Evolutionary conservation across 2,113 vertebrate species (phyloP), one percentile per base, ranked within the genome.

Genomic region (Aviceda subcristata): DNA sequence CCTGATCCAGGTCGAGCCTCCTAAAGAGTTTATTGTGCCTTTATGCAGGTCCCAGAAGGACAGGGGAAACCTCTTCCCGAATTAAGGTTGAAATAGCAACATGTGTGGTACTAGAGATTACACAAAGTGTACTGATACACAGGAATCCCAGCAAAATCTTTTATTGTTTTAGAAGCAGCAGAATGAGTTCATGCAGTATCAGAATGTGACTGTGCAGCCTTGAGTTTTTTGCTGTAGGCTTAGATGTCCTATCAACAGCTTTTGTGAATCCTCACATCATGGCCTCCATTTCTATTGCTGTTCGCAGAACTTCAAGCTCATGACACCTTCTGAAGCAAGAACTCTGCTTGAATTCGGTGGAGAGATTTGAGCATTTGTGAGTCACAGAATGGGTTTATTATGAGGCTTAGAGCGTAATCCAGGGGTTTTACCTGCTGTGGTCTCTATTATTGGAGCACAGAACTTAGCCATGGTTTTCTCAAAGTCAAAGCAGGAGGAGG

Each of bases 111-210:
- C 46, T 50, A 64, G 13, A 53, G 45, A 15, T n/a, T 14, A 23
- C 0, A 1, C n/a, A 38, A 48, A 89, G 23, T 3, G 0, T 23
- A 55, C 15, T 10, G 57, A 18, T 76, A 48, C 9, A 18, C 6
- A 46, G n/a, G 27, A 71, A 80, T 46, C 30, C 17, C n/a, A 66
- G 74, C 5, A 59, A 60, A 38, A 48, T 12, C 19, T 55, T 64
- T 19, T 16, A 5, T 12, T 57, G 22, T 32, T 82, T 78, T 57
- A 18, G 26, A 56, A 57, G 11, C 36, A 72, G 69, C 22, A 46
- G 62, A 29, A 62, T n/a, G 71, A 72, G 62, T 71, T 75, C 7
- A 4, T 38, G 32, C n/a, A n/a, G 38, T 46, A 32, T 21, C 48
- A 86, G 71, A 34, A 14, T 5, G 8, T 13, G 38, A 17, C 19